Base-by-base conservation (phyloP, 2,797 vertebrate species). In the Gallirallus australis region DNA sequence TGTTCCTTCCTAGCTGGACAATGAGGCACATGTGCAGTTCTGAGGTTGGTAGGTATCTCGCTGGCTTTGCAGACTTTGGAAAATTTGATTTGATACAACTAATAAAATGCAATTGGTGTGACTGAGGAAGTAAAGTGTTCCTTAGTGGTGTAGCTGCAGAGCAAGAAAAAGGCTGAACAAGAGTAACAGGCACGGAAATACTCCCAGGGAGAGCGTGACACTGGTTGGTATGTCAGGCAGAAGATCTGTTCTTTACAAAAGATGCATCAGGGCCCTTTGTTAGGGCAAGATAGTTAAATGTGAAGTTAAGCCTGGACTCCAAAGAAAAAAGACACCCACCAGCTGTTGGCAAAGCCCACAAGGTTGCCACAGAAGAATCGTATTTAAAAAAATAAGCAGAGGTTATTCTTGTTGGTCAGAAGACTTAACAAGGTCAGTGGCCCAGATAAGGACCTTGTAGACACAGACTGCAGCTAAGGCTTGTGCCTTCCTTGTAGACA, bases 401-500 rank as follows among this genome's bases (percentile, higher is more conserved):
- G 2, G 9, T 52, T 39, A 20, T 5, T 65, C 4, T 69, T 33
- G 65, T 39, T 39, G 40, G 52, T 66, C 24, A 80, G 52, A 65
- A 79, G 79, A 27, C 27, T 66, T 30, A 18, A 35, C 4, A 21
- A 27, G 33, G 23, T 1, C n/a, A 47, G 37, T 8, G 24, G 75
- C 42, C 25, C 52, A 65, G 15, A 10, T 23, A 52, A 82, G 57
- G 71, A 27, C 19, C 19, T 12, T 19, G 15, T 0, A 57, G 65
- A 64, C 48, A 9, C 14, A 31, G n/a, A 6, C 5, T 15, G 31
- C 27, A 60, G 66, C 7, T 15, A 30, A 64, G 2, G 40, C 47
- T n/a, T 4, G 3, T 1, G 18, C 27, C 33, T 1, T 2, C 19
- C 19, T 12, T 19, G 15, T 0, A 57, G 65, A 64, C 48, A 9